Evolutionary conservation across 2,888 invertebrate species (phyloP).

Genomic region (Tetramorium bicarinatum): DNA sequence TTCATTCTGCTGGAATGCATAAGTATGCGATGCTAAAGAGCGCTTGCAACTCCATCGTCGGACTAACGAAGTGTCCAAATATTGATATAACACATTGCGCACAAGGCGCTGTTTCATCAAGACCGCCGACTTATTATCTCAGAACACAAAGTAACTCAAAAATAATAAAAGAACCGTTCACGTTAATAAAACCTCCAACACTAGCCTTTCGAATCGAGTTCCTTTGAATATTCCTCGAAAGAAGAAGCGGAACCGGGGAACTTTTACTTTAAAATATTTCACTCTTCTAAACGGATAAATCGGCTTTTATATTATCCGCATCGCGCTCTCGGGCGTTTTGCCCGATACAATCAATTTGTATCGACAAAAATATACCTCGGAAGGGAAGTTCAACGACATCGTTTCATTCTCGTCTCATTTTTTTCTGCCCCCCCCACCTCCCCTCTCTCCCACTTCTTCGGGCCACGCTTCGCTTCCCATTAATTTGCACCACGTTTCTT

Average conservation of each 20-base stretch:
- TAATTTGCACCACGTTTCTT: constrained; percentile 74
- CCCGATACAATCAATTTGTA: constrained; percentile 25
- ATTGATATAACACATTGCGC: constrained; percentile 1
- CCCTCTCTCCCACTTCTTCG: neutral
- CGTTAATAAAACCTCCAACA: neutral
- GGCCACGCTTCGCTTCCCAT: constrained; percentile 56
- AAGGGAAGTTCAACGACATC: constrained; percentile 61
- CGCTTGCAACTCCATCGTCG: neutral
- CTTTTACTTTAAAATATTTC: constrained; percentile 1
- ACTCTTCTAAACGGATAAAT: neutral
- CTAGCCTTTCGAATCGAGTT: neutral
- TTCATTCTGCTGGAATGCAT: constrained; percentile 18
- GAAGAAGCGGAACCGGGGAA: neutral
- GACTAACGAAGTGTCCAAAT: constrained; percentile 42
- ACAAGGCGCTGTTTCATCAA: neutral
- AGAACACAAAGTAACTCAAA: neutral
- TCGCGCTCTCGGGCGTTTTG: neutral
- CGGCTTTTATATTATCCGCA: neutral
- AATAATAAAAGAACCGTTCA: neutral
- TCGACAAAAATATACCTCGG: constrained; percentile 36
- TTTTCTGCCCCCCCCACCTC: too few species aligned
- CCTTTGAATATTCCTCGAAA: neutral
- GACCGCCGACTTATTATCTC: neutral
- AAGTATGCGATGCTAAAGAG: constrained; percentile 6
- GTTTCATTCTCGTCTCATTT: constrained; percentile 55